phyloP scores from a whole-genome alignment of 1,140 invertebrate genomes.

The Sycobia sp. region DNA sequence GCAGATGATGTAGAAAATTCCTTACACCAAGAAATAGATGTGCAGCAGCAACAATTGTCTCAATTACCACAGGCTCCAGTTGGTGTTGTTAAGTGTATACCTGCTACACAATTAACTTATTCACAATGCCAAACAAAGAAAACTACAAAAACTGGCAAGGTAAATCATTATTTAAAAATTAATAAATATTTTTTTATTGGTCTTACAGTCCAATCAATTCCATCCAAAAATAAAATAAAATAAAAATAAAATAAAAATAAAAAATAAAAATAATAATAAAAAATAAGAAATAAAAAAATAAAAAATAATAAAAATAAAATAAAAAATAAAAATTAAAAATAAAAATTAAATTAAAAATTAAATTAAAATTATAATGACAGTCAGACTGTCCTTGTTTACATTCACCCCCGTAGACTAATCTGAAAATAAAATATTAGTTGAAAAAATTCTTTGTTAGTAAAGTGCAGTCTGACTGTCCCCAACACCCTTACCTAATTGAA shows the following conservation, averaged over 20 bases:
- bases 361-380: no score
- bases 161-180: conserved; percentile 33
- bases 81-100: conserved; percentile 57
- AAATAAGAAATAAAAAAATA: no score
- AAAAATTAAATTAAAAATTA: no score
- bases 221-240: no score
- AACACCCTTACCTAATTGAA: no score
- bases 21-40: conserved; percentile 48
- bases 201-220: no score
- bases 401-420: no score
- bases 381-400: no score
- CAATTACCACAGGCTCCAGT: conserved; percentile 40
- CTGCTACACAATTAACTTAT: conserved; percentile 56
- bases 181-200: not conserved
- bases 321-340: no score
- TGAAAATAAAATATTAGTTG: no score
- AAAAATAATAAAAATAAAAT: not conserved
- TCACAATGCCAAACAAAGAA: conserved; percentile 54
- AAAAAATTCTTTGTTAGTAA: no score
- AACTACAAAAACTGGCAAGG: conserved; percentile 59
- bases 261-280: not conserved
- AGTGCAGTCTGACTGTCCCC: no score
- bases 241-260: not conserved
- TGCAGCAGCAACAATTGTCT: conserved; percentile 1
- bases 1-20: conserved; percentile 46